Percentiles rank a stretch among this genome's conserved stretches.
Conservation (phyloP, 2,113 vertebrate species). For the Epinephelus fuscoguttatus region DNA sequence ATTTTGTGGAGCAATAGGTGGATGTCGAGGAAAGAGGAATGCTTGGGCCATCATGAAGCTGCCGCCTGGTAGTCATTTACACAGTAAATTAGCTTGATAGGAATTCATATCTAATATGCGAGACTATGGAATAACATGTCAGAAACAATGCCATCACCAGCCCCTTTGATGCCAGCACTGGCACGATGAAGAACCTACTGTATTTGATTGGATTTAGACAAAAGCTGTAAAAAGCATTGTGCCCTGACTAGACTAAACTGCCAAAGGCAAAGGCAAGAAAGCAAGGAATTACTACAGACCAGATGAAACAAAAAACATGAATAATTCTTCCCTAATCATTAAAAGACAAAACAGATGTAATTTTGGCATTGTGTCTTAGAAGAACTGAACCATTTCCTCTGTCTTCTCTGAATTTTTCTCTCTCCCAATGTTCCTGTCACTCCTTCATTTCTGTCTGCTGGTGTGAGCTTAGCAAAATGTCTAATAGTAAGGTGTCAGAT, state of each 20-base stretch:
- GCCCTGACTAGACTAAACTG: neutral
- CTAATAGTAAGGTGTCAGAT: conserved; percentile 25
- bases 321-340: conserved; percentile 20
- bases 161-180: neutral
- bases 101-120: neutral
- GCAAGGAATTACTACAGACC: neutral
- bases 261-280: conserved; percentile 1
- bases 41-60: too few relatives aligned
- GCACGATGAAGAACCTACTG: neutral
- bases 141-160: conserved; percentile 3
- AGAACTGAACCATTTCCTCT: neutral
- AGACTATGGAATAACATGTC: neutral
- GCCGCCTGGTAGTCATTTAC: neutral
- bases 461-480: conserved; percentile 27
- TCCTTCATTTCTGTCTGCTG: conserved; percentile 13
- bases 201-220: neutral
- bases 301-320: conserved; percentile 17
- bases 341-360: conserved; percentile 2
- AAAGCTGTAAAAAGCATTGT: neutral
- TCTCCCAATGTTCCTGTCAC: neutral
- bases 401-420: neutral
- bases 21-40: neutral
- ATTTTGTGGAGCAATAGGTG: too few relatives aligned
- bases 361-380: neutral
- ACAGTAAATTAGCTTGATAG: neutral